These are phyloP conservation scores for Sakesphorus luctuosus DNA, from an alignment of 2,113 vertebrate species.

Conservation along the genomic window DNA sequence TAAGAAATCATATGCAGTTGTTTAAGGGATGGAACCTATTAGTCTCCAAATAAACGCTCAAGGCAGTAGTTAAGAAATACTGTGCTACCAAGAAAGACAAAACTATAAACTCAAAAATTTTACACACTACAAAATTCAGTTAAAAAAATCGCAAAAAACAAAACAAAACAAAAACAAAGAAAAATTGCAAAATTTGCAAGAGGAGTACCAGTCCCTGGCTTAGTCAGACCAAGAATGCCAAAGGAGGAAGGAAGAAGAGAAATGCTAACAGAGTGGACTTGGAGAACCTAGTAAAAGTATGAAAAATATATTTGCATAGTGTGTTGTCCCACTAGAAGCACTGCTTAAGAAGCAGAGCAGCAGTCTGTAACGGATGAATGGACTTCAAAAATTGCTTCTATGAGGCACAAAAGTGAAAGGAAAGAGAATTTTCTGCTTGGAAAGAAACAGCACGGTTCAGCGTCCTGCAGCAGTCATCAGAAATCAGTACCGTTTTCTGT, in stretches of 20 bases:
- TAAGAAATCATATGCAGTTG: background rate
- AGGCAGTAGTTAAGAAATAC: background rate
- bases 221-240: background rate
- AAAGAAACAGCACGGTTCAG: background rate
- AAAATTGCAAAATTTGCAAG: background rate
- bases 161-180: background rate
- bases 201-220: background rate
- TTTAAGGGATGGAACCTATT: background rate
- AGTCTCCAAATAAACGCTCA: background rate
- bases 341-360: background rate
- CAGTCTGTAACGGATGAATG: background rate
- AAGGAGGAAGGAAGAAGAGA: background rate
- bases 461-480: background rate
- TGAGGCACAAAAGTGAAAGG: background rate
- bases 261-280: background rate
- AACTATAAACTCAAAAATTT: background rate
- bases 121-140: background rate
- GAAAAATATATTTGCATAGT: background rate
- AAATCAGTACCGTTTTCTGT: background rate
- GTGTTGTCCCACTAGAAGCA: background rate
- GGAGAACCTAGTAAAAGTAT: background rate
- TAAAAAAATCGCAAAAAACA: background rate
- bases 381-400: conserved; percentile 5
- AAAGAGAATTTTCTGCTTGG: conserved; percentile 36
- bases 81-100: background rate